phyloP scores from a whole-genome alignment of 2,797 vertebrate species.

The Saguinus oedipus region DNA sequence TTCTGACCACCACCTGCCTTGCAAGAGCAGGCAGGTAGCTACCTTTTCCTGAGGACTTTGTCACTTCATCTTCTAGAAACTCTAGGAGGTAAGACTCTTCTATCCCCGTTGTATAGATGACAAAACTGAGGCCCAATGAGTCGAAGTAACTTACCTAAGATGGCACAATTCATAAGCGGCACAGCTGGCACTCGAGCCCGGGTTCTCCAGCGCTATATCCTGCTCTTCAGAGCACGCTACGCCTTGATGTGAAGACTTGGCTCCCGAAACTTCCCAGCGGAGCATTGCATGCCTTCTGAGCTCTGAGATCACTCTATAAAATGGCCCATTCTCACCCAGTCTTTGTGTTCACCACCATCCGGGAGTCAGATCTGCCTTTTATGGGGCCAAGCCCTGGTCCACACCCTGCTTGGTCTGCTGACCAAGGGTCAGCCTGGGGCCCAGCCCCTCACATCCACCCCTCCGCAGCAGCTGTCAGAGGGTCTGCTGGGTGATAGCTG shows the following conservation, averaged over 20 bases:
- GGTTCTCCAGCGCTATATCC: background rate
- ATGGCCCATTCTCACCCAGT: background rate
- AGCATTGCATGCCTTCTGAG: background rate
- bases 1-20: background rate
- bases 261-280: background rate
- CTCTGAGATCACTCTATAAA: background rate
- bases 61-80: background rate
- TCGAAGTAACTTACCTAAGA: background rate
- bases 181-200: background rate
- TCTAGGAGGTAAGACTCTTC: background rate
- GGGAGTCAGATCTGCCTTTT: background rate
- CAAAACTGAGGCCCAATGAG: background rate
- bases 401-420: background rate
- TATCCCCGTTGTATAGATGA: background rate
- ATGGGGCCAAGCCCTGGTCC: background rate
- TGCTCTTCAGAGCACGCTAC: background rate
- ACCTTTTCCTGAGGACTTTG: background rate
- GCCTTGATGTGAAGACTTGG: background rate
- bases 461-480: background rate
- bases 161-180: background rate
- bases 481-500: background rate
- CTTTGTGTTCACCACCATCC: background rate
- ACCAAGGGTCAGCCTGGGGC: background rate
- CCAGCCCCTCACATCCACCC: background rate
- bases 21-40: background rate